These are phyloP conservation scores for Drosophila stalkeri DNA, from an alignment of 2,888 invertebrate genomes.

Conservation along the genomic window DNA sequence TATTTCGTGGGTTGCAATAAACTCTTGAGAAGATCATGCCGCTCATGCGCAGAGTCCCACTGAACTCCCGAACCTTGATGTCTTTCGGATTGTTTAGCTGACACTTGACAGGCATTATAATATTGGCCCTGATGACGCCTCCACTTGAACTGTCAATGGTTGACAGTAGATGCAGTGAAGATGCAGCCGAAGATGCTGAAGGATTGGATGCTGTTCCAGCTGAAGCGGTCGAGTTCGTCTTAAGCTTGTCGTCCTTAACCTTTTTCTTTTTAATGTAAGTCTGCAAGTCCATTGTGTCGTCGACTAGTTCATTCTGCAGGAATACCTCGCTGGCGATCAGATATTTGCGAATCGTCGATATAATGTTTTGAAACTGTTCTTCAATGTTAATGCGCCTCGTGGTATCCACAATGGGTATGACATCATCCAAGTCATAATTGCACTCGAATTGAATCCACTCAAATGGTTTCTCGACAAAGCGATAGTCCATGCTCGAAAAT, in stretches of 20 bases:
- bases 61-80: constrained; percentile 78
- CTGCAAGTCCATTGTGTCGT: constrained; percentile 88
- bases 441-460: constrained; percentile 92
- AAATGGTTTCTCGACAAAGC: constrained; percentile 89
- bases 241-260: constrained; percentile 49
- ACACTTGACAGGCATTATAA: constrained; percentile 90
- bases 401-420: constrained; percentile 89
- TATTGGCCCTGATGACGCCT: constrained; percentile 86
- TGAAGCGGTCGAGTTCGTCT: constrained; percentile 19
- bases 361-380: constrained; percentile 81
- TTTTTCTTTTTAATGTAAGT: constrained; percentile 87
- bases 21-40: constrained; percentile 86
- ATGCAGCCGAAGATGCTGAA: constrained; percentile 6
- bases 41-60: constrained; percentile 81
- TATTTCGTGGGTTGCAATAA: constrained; percentile 92
- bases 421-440: constrained; percentile 90
- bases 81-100: constrained; percentile 61
- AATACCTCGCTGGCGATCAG: constrained; percentile 89
- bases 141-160: constrained; percentile 28
- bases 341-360: constrained; percentile 71
- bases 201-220: constrained; percentile 17
- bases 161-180: constrained; percentile 42
- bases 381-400: constrained; percentile 85
- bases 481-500: constrained; percentile 91
- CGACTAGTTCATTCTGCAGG: constrained; percentile 90